Percentiles rank a stretch among this genome's conserved stretches.
Conservation (phyloP, 1,140 invertebrate genomes). For the Drosophila arawakana region DNA sequence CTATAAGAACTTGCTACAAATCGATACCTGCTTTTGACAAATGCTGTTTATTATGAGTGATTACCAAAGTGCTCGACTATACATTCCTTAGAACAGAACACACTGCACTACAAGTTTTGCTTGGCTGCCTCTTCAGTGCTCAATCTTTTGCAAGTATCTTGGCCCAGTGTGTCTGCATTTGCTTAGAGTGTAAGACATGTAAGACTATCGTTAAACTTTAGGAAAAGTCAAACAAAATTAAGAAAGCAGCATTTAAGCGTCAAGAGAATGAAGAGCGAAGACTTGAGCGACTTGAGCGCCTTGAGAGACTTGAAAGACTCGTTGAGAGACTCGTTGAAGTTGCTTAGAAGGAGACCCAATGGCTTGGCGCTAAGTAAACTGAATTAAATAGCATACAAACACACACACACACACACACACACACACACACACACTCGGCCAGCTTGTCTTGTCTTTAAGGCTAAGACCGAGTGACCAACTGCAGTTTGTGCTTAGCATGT, state of each 20-base stretch:
- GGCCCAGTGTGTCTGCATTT: slow-evolving; percentile 37
- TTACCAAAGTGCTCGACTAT: slow-evolving; percentile 66
- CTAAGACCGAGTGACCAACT: slow-evolving; percentile 40
- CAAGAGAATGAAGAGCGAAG: slow-evolving; percentile 5
- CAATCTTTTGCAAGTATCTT: background rate
- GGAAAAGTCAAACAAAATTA: slow-evolving; percentile 78
- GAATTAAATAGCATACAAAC: slow-evolving; percentile 69
- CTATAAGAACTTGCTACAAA: slow-evolving; percentile 4
- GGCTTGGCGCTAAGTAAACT: slow-evolving; percentile 64
- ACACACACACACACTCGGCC: slow-evolving; percentile 29
- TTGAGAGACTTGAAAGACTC: slow-evolving; percentile 8
- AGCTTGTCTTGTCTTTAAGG: slow-evolving; percentile 55
- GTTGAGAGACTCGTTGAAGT: slow-evolving; percentile 33
- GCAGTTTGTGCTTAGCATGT: slow-evolving; percentile 42
- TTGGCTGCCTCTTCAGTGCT: background rate
- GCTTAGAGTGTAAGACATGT: slow-evolving; percentile 51
- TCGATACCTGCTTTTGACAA: slow-evolving; percentile 26
- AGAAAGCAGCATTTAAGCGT: slow-evolving; percentile 49
- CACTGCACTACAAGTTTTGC: slow-evolving; percentile 1
- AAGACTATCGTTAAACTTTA: slow-evolving; percentile 77
- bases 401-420: too few relatives aligned
- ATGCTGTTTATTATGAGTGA: slow-evolving; percentile 73
- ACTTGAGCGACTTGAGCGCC: too few relatives aligned
- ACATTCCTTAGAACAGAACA: slow-evolving; percentile 35
- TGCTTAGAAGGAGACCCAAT: slow-evolving; percentile 47